Conservation (phyloP, 1,140 invertebrate species). For the Drosophila funebris region DNA sequence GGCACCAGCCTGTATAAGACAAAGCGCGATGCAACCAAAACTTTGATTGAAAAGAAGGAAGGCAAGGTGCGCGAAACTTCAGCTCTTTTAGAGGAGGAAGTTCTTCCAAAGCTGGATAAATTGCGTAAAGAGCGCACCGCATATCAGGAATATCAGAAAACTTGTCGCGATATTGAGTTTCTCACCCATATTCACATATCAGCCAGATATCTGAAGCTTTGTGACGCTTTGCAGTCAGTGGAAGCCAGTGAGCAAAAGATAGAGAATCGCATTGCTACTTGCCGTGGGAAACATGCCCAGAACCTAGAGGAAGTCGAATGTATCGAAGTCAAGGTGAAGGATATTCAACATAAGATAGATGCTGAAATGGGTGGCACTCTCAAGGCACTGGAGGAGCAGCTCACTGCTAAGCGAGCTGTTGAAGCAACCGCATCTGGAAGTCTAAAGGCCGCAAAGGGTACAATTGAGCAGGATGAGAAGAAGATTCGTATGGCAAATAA, state of each 20-base stretch:
- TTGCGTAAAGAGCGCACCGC: constrained; percentile 93
- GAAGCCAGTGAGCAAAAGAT: constrained; percentile 66
- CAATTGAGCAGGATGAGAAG: constrained; percentile 88
- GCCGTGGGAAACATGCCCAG: constrained; percentile 84
- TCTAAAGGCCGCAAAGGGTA: constrained; percentile 88
- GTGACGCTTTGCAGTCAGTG: constrained; percentile 54
- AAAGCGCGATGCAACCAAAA: constrained; percentile 95
- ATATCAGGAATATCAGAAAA: constrained; percentile 95
- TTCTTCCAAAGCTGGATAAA: constrained; percentile 93
- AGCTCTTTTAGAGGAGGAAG: constrained; percentile 93
- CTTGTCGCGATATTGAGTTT: constrained; percentile 94
- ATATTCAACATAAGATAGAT: constrained; percentile 86
- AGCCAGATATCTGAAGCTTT: constrained; percentile 64
- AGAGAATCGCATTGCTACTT: constrained; percentile 58
- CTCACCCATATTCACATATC: constrained; percentile 86
- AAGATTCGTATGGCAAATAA: constrained; percentile 88
- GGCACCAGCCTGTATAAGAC: constrained; percentile 99
- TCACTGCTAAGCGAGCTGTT: constrained; percentile 87
- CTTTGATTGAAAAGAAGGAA: constrained; percentile 97
- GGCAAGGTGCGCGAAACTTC: constrained; percentile 94
- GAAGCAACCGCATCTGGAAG: constrained; percentile 89
- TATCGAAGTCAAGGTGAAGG: constrained; percentile 85
- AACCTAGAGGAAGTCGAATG: constrained; percentile 85
- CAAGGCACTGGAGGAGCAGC: constrained; percentile 87
- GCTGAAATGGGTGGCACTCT: constrained; percentile 88